These are phyloP conservation scores for Meloidogyne exigua DNA, from an alignment of 1,140 invertebrate genomes.

Conservation along the genomic window DNA sequence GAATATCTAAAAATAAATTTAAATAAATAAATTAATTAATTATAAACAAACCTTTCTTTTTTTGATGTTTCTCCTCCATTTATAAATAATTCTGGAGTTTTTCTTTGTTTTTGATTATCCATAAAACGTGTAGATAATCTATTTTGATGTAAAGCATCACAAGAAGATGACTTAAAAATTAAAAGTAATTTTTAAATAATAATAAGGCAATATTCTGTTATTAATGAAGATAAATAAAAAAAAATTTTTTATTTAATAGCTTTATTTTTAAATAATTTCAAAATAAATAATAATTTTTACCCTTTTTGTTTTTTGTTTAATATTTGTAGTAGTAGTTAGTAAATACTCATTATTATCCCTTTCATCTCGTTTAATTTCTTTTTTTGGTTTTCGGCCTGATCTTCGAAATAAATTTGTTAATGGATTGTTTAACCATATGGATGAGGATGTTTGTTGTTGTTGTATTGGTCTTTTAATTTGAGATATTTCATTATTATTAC, in stretches of 20 bases:
- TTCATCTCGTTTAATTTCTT: background rate
- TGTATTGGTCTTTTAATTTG: background rate
- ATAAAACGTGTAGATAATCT: slow-evolving; percentile 19
- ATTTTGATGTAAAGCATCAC: slow-evolving; percentile 13
- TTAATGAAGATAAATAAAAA: too few species aligned
- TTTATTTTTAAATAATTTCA: too few species aligned
- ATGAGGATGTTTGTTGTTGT: background rate
- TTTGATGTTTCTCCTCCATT: background rate
- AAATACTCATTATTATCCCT: background rate
- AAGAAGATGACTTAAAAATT: slow-evolving; percentile 6
- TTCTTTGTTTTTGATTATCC: slow-evolving; percentile 15
- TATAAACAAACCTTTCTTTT: background rate
- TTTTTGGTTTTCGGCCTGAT: slow-evolving; percentile 18
- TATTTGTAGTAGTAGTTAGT: too few species aligned
- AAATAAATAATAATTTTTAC: background rate
- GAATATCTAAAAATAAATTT: background rate
- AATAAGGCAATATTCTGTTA: too few species aligned
- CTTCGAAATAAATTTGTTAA: slow-evolving; percentile 16
- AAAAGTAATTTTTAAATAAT: background rate
- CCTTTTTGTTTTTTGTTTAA: slow-evolving; percentile 9
- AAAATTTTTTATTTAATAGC: too few species aligned
- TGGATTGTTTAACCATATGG: slow-evolving; percentile 22
- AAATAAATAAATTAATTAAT: background rate
- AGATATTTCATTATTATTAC: too few species aligned
- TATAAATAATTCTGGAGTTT: background rate